Base-by-base conservation (phyloP, 2,888 invertebrate species). In the Aricia artaxerxes region DNA sequence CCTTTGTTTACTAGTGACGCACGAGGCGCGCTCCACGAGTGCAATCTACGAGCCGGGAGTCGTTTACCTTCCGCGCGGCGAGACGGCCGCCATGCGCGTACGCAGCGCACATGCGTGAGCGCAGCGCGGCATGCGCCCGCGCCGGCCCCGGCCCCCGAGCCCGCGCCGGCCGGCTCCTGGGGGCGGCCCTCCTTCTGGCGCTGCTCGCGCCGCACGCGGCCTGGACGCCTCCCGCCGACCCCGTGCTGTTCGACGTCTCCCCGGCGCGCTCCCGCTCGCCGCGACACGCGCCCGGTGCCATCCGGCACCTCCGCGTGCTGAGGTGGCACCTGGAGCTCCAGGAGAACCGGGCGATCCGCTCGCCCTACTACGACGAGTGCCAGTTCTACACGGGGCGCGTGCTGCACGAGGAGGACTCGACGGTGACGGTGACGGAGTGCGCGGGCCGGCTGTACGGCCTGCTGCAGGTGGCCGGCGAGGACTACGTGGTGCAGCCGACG, bases 1-100 rank as follows among this genome's bases (percentile, higher is more conserved):
- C 92, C 93, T 93, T 93, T 94, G 93, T 94, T 94, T 93, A 93
- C 93, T 89, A 91, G 91, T 93, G 93, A 93, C 94, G 93, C 92
- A 92, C 91, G 91, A 85, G 88, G 88, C 87, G 85, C 86, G 88
- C 89, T 89, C 90, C 69, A 69, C 69, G 69, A 89, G 89, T 93
- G 93, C 93, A 93, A 90, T 91, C 89, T 90, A 88, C 88, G 88
- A 88, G 88, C 87, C 88, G 88, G 91, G 93, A 93, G 94, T 94
- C 93, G 94, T 92, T 92, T 92, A 93, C 93, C 93, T 92, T 92
- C 91, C 91, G 90, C 87, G 92, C 90, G 89, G 87, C 91, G 92
- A 90, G 93, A 90, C 93, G 91, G 88, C 86, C 90, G 92, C 90
- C 91, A 91, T 92, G 93, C 91, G 93, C 92, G 93, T 90, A 88